These are phyloP conservation scores for Orchesella flavescens DNA, from an alignment of 2,888 invertebrate genomes.

Conservation along the genomic window DNA sequence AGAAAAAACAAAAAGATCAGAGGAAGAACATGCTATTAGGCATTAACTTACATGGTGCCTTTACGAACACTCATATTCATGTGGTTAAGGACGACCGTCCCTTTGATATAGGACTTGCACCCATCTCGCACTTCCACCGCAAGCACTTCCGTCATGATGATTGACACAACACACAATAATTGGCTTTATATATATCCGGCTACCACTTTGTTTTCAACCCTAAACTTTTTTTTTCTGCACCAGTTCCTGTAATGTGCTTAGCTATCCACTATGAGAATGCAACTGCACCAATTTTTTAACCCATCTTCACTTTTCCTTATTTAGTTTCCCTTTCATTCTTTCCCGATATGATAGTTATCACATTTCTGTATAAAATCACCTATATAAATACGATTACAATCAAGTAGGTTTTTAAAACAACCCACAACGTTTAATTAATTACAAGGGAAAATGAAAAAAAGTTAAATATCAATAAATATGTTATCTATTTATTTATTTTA, in stretches of 20 bases:
- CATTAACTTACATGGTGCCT: conserved; percentile 89
- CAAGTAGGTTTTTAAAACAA: too few relatives aligned
- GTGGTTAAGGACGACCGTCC: conserved; percentile 88
- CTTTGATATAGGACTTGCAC: conserved; percentile 90
- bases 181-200: not conserved
- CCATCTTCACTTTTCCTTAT: not conserved
- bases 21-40: not conserved
- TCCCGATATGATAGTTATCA: too few relatives aligned
- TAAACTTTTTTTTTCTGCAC: not conserved
- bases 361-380: too few relatives aligned
- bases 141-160: not conserved
- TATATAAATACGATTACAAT: too few relatives aligned
- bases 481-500: too few relatives aligned
- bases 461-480: too few relatives aligned
- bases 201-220: not conserved
- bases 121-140: conserved; percentile 91
- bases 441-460: too few relatives aligned
- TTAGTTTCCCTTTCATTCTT: too few relatives aligned
- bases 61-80: conserved; percentile 94
- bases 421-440: too few relatives aligned
- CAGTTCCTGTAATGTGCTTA: not conserved
- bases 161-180: not conserved
- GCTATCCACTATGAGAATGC: too few relatives aligned
- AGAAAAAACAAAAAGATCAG: not conserved
- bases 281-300: too few relatives aligned